phyloP scores from a whole-genome alignment of 2,888 invertebrate species.

The Celastrina argiolus region DNA sequence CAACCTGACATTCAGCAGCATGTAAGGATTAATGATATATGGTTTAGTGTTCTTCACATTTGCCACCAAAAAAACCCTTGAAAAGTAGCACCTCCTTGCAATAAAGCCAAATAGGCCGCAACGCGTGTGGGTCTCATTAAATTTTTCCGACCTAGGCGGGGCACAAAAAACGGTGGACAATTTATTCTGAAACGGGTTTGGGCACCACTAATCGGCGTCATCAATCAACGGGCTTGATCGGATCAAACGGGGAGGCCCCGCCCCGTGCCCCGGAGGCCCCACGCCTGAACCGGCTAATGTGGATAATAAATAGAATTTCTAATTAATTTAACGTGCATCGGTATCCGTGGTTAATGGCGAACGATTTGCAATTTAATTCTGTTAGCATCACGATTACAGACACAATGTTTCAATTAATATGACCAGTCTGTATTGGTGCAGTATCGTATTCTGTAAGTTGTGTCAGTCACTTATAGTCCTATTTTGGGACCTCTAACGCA shows the following conservation, averaged over 20 bases:
- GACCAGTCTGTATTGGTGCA: neutral
- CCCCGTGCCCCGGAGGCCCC: slow-evolving; percentile 33
- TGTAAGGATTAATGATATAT: no score
- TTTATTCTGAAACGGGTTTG: slow-evolving; percentile 69
- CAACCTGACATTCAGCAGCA: no score
- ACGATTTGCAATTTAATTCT: neutral
- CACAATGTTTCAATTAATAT: neutral
- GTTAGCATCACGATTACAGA: neutral
- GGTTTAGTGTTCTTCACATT: no score
- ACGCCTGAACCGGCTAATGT: slow-evolving; percentile 15
- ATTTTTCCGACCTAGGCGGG: slow-evolving; percentile 42
- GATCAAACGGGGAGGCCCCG: slow-evolving; percentile 63
- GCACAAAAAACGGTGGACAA: slow-evolving; percentile 70
- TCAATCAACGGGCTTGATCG: slow-evolving; percentile 71
- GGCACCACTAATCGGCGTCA: slow-evolving; percentile 76
- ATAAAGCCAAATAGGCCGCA: slow-evolving; percentile 15
- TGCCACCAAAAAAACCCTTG: no score
- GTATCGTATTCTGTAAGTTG: no score
- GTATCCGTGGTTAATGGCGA: slow-evolving; percentile 10
- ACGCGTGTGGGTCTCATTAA: slow-evolving; percentile 34
- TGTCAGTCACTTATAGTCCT: no score
- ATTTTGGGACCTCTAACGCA: no score
- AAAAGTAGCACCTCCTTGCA: neutral
- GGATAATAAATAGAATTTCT: slow-evolving; percentile 29
- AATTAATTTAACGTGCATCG: slow-evolving; percentile 33